phyloP scores from a whole-genome alignment of 1,140 invertebrate genomes.

The Hermetia illucens region DNA sequence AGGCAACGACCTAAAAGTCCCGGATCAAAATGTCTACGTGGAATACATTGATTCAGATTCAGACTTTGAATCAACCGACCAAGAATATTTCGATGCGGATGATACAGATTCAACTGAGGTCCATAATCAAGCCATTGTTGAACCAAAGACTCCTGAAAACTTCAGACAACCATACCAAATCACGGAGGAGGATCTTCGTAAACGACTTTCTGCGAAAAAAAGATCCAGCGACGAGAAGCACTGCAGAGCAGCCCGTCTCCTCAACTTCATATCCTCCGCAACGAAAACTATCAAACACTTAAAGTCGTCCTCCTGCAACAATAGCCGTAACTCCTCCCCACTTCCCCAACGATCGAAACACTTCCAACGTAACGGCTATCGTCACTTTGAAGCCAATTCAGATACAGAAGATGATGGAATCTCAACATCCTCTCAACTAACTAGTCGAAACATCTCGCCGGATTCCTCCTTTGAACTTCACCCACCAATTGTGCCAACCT shows the following conservation, averaged over 20 bases:
- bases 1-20: background rate
- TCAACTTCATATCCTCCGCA: slow-evolving; percentile 23
- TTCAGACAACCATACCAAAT: too few species aligned
- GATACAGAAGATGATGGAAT: slow-evolving; percentile 13
- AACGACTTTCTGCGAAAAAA: too few species aligned
- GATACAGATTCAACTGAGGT: background rate
- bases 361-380: slow-evolving; percentile 1
- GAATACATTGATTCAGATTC: slow-evolving; percentile 6
- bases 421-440: slow-evolving; percentile 5
- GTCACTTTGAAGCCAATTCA: slow-evolving; percentile 10
- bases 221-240: too few species aligned
- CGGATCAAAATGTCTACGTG: background rate
- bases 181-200: too few species aligned
- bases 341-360: slow-evolving; percentile 13
- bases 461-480: slow-evolving; percentile 29
- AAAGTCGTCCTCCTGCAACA: slow-evolving; percentile 6
- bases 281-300: slow-evolving; percentile 11
- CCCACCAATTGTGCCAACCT: slow-evolving; percentile 24
- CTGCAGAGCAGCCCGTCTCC: too few species aligned
- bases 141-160: background rate
- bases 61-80: slow-evolving; percentile 7
- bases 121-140: background rate
- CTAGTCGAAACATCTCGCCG: slow-evolving; percentile 21
- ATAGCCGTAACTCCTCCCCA: slow-evolving; percentile 11
- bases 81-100: slow-evolving; percentile 3